A percentile compares a stretch with the other conserved stretches of the same genome.
These are phyloP conservation scores for Idaea dimidiata DNA, from an alignment of 2,888 invertebrate genomes.

Conservation along the genomic window DNA sequence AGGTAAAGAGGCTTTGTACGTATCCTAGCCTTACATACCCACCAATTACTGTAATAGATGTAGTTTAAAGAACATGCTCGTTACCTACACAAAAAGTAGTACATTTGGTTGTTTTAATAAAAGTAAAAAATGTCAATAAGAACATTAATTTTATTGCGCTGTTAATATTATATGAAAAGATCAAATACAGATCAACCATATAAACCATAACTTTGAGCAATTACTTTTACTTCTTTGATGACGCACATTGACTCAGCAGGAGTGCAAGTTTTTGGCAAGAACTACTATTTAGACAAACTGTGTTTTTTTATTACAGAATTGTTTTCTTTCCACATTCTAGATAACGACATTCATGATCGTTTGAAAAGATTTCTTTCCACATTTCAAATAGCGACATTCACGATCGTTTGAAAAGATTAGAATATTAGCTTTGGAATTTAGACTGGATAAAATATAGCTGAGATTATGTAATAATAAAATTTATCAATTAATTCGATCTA, in stretches of 20 bases:
- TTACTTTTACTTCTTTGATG: constrained; percentile 35
- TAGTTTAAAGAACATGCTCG: background rate
- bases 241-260: constrained; percentile 34
- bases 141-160: constrained; percentile 18
- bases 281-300: background rate
- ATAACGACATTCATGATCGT: background rate
- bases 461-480: background rate
- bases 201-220: constrained; percentile 16
- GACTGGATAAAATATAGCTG: constrained; percentile 1
- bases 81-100: background rate
- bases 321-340: background rate
- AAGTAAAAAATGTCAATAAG: too few relatives aligned
- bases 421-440: background rate
- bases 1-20: background rate
- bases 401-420: background rate
- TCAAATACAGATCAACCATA: constrained; percentile 26
- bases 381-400: background rate
- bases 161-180: constrained; percentile 26
- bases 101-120: background rate
- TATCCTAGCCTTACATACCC: background rate
- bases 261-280: constrained; percentile 35
- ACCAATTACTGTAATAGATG: background rate
- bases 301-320: background rate
- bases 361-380: background rate
- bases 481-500: background rate